Conservation (phyloP, 1,140 invertebrate genomes). For the fruit fly (Drosophila melanogaster) region Release_6_plus_ISO1_MT NC_004354.4:16060501-16061000, state of each 20-base stretch:
- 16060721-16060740: slow-evolving; percentile 5
- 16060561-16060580: slow-evolving; percentile 2
- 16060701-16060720: not conserved
- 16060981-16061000: not conserved
- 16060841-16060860: not conserved
- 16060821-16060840: not conserved
- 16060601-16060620: not conserved
- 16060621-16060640: no score
- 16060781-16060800: not conserved
- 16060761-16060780: no score
- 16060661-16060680: no score
- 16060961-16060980: no score
- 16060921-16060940: no score
- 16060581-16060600: not conserved
- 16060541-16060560: not conserved
- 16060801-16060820: not conserved
- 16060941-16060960: not conserved
- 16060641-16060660: not conserved
- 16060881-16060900: no score
- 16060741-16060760: not conserved
- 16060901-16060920: no score
- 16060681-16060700: not conserved
- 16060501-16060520: not conserved
- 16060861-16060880: not conserved
- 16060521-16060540: not conserved